phyloP scores from a whole-genome alignment of 1,140 invertebrate species.

The Metaphire vulgaris region DNA sequence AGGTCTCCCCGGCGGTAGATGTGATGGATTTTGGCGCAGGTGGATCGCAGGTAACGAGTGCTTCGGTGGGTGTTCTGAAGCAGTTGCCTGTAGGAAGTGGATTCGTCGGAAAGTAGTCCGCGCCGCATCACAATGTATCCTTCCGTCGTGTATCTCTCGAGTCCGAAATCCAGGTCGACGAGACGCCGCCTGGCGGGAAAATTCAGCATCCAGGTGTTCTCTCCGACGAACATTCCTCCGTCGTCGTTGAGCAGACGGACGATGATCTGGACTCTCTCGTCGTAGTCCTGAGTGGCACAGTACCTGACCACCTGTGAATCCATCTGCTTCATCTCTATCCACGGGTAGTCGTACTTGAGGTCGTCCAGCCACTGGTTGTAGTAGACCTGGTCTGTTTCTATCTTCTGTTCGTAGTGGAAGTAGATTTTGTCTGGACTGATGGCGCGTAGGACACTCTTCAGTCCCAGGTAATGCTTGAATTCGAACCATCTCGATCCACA shows the following conservation, averaged over 20 bases:
- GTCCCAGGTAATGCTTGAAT: conserved; percentile 25
- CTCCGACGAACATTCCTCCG: conserved; percentile 28
- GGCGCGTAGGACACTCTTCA: conserved; percentile 11
- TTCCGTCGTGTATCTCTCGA: conserved; percentile 6
- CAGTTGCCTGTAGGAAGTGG: not conserved
- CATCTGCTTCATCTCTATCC: conserved; percentile 17
- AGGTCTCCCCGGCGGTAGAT: conserved; percentile 8
- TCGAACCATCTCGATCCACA: conserved; percentile 24
- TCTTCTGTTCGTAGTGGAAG: conserved; percentile 2
- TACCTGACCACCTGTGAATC: conserved; percentile 11
- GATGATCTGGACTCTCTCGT: conserved; percentile 20
- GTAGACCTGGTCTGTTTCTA: not conserved
- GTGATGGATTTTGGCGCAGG: conserved; percentile 15
- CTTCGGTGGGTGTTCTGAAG: not conserved
- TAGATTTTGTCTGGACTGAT: conserved; percentile 22
- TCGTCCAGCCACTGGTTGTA: conserved; percentile 26
- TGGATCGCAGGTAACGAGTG: not conserved
- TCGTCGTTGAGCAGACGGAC: conserved; percentile 14
- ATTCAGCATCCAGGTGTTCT: conserved; percentile 29
- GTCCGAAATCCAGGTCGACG: conserved; percentile 19
- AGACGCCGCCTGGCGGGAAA: conserved; percentile 9
- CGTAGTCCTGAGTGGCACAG: not conserved
- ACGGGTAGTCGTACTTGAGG: conserved; percentile 21
- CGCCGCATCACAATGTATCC: conserved; percentile 27
- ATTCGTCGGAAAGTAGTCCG: not conserved